Evolutionary conservation across 1,140 invertebrate genomes (phyloP).

Genomic region (Saccostrea echinata): DNA sequence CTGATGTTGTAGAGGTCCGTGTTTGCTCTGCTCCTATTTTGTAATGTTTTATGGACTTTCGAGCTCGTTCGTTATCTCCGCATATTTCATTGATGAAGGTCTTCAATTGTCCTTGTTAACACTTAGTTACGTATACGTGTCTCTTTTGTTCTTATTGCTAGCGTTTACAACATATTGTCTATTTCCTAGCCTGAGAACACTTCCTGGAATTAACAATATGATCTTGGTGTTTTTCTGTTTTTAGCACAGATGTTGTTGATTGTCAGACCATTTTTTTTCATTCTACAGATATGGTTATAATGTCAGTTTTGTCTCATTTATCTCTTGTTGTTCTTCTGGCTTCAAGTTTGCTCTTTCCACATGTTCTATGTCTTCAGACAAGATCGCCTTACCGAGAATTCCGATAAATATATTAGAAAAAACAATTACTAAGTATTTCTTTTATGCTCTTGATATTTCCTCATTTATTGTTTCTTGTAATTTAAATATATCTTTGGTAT

Average conservation of each 20-base stretch:
- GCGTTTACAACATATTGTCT: conserved; percentile 59
- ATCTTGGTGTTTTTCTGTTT: conserved; percentile 57
- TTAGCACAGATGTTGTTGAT: conserved; percentile 57
- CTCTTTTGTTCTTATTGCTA: conserved; percentile 58
- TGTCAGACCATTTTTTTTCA: not conserved
- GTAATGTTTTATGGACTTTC: too few relatives aligned
- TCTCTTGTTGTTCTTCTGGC: conserved; percentile 96
- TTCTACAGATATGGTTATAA: conserved; percentile 72
- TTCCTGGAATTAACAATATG: conserved; percentile 68
- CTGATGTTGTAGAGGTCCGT: too few relatives aligned
- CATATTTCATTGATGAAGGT: not conserved
- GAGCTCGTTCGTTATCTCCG: too few relatives aligned
- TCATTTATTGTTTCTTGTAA: conserved; percentile 28
- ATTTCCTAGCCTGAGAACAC: conserved; percentile 56
- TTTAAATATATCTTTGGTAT: not conserved
- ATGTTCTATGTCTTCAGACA: conserved; percentile 81
- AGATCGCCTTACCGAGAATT: not conserved
- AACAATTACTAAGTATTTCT: not conserved
- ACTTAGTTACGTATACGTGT: conserved; percentile 12
- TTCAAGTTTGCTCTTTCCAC: conserved; percentile 91
- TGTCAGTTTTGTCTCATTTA: conserved; percentile 92
- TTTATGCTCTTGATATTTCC: conserved; percentile 29
- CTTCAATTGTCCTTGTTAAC: not conserved
- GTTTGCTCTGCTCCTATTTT: too few relatives aligned
- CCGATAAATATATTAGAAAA: not conserved